phyloP scores from a whole-genome alignment of 2,888 invertebrate genomes.

The Ptychoptera albimana region DNA sequence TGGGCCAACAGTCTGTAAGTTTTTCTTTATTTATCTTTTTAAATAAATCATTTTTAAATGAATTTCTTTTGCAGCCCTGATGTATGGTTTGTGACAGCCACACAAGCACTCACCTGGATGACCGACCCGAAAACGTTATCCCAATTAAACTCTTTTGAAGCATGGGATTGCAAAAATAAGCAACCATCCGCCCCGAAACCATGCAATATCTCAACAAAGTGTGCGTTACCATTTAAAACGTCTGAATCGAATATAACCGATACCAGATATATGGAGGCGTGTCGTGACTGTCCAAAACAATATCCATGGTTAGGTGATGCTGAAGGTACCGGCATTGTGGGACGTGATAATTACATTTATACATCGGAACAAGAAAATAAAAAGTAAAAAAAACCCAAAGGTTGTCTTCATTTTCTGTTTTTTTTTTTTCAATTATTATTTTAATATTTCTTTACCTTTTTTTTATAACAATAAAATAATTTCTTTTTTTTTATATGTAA shows the following conservation, averaged over 20 bases:
- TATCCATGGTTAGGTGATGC: constrained; percentile 84
- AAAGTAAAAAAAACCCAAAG: constrained; percentile 6
- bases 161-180: constrained; percentile 66
- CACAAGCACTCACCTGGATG: constrained; percentile 82
- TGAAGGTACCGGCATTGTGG: constrained; percentile 62
- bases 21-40: constrained; percentile 1
- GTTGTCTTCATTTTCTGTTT: too few relatives aligned
- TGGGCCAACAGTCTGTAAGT: constrained; percentile 61
- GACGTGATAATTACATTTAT: constrained; percentile 55
- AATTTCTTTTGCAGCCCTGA: constrained; percentile 45
- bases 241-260: constrained; percentile 62
- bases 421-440: too few relatives aligned
- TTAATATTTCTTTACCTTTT: too few relatives aligned
- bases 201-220: constrained; percentile 68
- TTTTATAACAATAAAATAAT: too few relatives aligned
- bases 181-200: constrained; percentile 55
- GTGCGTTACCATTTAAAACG: constrained; percentile 63
- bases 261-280: constrained; percentile 77
- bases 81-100: constrained; percentile 73
- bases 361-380: constrained; percentile 11
- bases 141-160: constrained; percentile 52
- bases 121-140: constrained; percentile 65
- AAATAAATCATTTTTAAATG: background rate
- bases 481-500: too few relatives aligned
- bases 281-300: constrained; percentile 67